A percentile compares a stretch with the other conserved stretches of the same genome.
Conservation (phyloP, 2,113 vertebrate species). For the Nesogale talazaci region DNA sequence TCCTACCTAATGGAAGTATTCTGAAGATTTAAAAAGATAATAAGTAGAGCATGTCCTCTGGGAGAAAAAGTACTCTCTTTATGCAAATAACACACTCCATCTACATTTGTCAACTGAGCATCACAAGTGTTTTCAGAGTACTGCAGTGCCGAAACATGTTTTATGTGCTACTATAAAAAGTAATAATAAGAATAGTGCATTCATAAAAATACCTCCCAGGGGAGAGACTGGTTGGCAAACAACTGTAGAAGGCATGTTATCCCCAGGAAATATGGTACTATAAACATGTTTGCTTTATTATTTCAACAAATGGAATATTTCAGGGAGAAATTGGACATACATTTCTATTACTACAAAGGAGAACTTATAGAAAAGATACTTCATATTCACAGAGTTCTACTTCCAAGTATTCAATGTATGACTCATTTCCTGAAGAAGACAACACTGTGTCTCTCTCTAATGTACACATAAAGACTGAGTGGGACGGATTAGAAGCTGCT, state of each 20-base stretch:
- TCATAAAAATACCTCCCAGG: no score
- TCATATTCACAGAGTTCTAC: not conserved
- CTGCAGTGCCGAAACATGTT: no score
- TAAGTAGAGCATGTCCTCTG: not conserved
- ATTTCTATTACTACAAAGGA: not conserved
- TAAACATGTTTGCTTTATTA: no score
- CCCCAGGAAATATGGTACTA: no score
- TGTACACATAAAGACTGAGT: no score
- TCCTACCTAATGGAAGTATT: not conserved
- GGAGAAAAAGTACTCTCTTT: not conserved
- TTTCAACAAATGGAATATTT: not conserved
- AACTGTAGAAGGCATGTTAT: no score
- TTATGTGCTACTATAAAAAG: no score
- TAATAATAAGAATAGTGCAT: no score
- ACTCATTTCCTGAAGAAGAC: not conserved
- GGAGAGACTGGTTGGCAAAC: no score
- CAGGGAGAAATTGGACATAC: not conserved
- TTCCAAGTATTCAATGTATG: not conserved
- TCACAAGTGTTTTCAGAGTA: no score
- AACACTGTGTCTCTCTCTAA: not conserved
- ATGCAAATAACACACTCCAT: no score
- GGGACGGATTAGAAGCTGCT: not conserved
- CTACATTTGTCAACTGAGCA: no score
- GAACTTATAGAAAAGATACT: not conserved
- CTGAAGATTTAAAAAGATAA: not conserved